Evolutionary conservation across 2,113 vertebrate genomes (phyloP).

Genomic region (Leucopsar rothschildi): DNA sequence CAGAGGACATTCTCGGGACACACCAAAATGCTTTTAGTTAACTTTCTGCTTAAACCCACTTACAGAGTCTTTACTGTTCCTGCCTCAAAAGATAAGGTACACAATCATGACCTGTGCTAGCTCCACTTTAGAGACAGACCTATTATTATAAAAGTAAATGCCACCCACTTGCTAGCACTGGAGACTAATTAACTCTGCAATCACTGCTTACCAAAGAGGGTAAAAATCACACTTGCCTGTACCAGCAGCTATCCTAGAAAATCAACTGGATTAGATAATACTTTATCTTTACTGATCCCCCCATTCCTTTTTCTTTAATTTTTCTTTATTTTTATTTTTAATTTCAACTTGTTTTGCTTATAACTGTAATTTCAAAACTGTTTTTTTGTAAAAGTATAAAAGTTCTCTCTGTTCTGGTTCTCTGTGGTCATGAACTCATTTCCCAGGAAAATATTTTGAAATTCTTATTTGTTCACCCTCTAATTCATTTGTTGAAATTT

Average conservation of each 20-base stretch:
- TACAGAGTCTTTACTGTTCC: background rate
- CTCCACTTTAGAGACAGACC: background rate
- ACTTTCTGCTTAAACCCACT: slow-evolving; percentile 14
- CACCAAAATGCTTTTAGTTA: background rate
- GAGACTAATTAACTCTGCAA: slow-evolving; percentile 29
- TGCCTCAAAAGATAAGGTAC: background rate
- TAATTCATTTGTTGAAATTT: background rate
- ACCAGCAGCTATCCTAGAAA: background rate
- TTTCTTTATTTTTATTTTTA: background rate
- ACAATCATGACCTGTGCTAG: background rate
- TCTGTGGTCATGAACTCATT: background rate
- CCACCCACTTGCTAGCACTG: background rate
- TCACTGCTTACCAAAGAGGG: background rate
- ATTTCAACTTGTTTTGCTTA: background rate
- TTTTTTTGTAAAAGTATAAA: background rate
- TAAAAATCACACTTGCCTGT: background rate
- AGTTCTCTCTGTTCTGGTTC: background rate
- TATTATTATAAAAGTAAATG: slow-evolving; percentile 40
- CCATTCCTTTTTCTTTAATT: background rate
- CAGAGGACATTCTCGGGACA: background rate
- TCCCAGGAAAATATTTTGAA: background rate
- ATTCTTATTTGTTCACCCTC: background rate
- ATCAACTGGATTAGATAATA: background rate
- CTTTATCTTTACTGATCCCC: background rate
- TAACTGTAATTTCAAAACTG: background rate